Evolutionary conservation across 1,140 invertebrate species (phyloP), one percentile per base, ranked within the genome.

Genomic region (Pachypeltis micranthus): DNA sequence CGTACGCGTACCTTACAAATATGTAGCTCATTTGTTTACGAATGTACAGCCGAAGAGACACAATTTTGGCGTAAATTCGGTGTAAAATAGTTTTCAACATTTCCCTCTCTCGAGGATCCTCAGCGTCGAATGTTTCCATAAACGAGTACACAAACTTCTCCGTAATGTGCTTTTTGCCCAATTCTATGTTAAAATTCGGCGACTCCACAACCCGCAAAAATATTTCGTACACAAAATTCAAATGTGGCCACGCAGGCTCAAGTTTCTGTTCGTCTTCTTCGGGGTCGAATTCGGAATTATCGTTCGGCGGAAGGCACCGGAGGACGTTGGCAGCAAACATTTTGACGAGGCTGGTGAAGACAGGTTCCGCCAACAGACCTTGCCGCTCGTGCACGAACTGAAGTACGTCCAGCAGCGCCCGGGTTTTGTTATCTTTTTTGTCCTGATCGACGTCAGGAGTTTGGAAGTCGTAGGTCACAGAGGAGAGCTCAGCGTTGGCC

Each of bases 21-120:
- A 99, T 98, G 80, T 98, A 98, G 78, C 98, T 98, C 73, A 99
- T 98, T 82, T 98, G 95, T 87, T 98, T 98, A 75, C 96, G 86
- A 79, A 98, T 99, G 78, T 96, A 98, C 72, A 95, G 93, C 77
- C 96, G 83, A 71, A 98, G 82, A 62, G 93, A 93, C 71, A 99
- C 83, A 79, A 99, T 98, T 82, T 98, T 98, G 65, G 96, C 96
- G 80, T 99, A 99, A 76, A 99, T 98, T 78, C 96, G 86, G 81
- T 99, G 96, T 72, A 98, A 83, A 67, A 96, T 93, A 66, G 96
- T 98, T 81, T 99, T 99, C 66, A 99, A 82, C 77, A 98, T 98
- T 80, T 99, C 96, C 71, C 96, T 83, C 81, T 99, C 96, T 62
- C 96, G 83, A 44, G 96, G 96, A 78, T 99, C 96, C 80, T 99